Base-by-base conservation (phyloP, 2,888 invertebrate genomes). In the Thereva nobilitata region DNA sequence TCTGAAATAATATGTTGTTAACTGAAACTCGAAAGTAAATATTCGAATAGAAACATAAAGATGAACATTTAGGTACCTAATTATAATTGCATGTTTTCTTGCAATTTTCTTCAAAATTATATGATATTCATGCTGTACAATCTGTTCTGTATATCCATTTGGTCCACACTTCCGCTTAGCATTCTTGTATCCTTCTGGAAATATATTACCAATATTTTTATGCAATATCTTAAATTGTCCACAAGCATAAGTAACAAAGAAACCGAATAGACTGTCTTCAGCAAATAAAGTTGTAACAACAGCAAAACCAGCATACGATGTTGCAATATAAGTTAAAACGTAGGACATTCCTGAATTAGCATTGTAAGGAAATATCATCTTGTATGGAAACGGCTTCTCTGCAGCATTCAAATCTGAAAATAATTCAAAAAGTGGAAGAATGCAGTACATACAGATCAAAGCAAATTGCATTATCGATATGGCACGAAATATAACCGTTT, bases 221-320 rank as follows among this genome's bases (percentile, higher is more conserved):
- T 80, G 80, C 3, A 80, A 68, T 12, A 80, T 72, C 6, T 72
- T 71, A 50, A 79, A 79, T 64, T 79, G 78, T 0, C 80, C 81
- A 57, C 81, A 80, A 1, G 78, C 76, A 63, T 80, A 77, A 0
- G 74, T 77, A 5, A 79, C 72, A 45, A 79, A 80, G 65, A 79
- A 81, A n/a, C 79, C 80, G 64, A 81, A 75, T 4, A 80, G 66
- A 0, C 79, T 76, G 67, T 80, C 81, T 67, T 81, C 80, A 9
- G 80, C 77, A 68, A 81, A 78, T 4, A 80, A 71, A 5, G 79
- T 80, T 2, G 79, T 79, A 4, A 80, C 77, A 5, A 78, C 80
- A 69, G 76, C 77, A 41, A 80, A 74, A 4, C 80, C 81, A 9
- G 80, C 80, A 56, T 73, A 76, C 0, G 78, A 74, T 0, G 80